These are phyloP conservation scores for Tetragnatha montana DNA, from an alignment of 2,888 invertebrate species.

Conservation along the genomic window DNA sequence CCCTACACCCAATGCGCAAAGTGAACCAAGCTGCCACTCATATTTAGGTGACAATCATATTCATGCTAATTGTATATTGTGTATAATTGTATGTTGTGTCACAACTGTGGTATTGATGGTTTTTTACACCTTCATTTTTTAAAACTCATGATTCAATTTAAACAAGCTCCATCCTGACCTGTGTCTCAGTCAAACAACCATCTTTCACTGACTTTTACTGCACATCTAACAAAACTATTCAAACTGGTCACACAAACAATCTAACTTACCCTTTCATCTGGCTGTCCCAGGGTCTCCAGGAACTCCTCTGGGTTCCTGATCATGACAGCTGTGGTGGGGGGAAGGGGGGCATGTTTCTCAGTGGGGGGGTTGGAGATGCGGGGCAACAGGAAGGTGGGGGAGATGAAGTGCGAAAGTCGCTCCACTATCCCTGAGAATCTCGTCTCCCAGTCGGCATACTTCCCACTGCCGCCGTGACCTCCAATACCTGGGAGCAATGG, in stretches of 20 bases:
- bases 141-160: too few relatives aligned
- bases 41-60: too few relatives aligned
- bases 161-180: too few relatives aligned
- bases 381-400: constrained; percentile 58
- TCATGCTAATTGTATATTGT: too few relatives aligned
- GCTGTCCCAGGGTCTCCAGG: constrained; percentile 27
- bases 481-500: constrained; percentile 71
- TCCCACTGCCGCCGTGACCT: constrained; percentile 73
- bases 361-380: constrained; percentile 22
- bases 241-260: not conserved
- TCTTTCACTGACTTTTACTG: too few relatives aligned
- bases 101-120: too few relatives aligned
- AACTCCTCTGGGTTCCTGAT: constrained; percentile 53
- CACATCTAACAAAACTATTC: not conserved
- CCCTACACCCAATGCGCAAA: too few relatives aligned
- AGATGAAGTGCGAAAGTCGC: constrained; percentile 71
- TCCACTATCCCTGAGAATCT: constrained; percentile 73
- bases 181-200: too few relatives aligned
- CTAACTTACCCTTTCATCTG: constrained; percentile 37
- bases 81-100: too few relatives aligned
- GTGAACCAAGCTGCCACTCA: too few relatives aligned
- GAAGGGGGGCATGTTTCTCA: constrained; percentile 40
- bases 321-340: constrained; percentile 15
- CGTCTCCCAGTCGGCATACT: constrained; percentile 73
- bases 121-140: too few relatives aligned